Conservation (phyloP, 2,113 vertebrate genomes). For the Eolophus roseicapilla region DNA sequence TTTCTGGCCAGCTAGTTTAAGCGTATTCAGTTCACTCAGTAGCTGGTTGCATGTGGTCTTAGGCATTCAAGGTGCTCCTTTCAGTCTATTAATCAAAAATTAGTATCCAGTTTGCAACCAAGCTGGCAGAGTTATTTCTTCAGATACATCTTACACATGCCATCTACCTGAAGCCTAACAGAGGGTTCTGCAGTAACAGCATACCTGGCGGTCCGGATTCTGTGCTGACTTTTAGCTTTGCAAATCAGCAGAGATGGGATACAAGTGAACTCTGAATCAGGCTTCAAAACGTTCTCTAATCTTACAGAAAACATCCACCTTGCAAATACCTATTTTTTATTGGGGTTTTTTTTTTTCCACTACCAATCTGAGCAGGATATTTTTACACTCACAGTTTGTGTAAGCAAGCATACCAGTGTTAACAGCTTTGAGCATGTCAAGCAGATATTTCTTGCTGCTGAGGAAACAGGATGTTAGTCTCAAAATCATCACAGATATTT, state of each 20-base stretch:
- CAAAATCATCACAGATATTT: slow-evolving; percentile 12
- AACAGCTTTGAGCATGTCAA: not conserved
- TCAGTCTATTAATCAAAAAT: not conserved
- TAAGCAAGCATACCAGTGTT: not conserved
- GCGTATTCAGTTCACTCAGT: not conserved
- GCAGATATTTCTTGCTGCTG: not conserved
- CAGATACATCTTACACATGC: rapidly evolving
- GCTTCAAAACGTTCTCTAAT: not conserved
- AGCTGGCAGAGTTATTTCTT: not conserved
- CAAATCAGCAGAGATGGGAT: not conserved
- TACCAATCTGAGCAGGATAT: not conserved
- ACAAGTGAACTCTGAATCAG: not conserved
- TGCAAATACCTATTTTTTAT: not conserved
- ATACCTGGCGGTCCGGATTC: not conserved
- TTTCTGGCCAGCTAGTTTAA: not conserved
- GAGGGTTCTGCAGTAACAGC: not conserved
- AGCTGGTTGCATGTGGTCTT: not conserved
- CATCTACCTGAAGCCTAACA: not conserved
- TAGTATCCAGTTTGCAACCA: not conserved
- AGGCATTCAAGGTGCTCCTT: not conserved
- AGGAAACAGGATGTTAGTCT: slow-evolving; percentile 9
- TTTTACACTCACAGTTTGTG: not conserved
- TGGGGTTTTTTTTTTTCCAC: not conserved
- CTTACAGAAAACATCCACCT: not conserved
- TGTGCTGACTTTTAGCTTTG: not conserved